A percentile compares a stretch with the other conserved stretches of the same genome.
phyloP scores from a whole-genome alignment of 2,113 vertebrate genomes.

The Cavia porcellus region DNA sequence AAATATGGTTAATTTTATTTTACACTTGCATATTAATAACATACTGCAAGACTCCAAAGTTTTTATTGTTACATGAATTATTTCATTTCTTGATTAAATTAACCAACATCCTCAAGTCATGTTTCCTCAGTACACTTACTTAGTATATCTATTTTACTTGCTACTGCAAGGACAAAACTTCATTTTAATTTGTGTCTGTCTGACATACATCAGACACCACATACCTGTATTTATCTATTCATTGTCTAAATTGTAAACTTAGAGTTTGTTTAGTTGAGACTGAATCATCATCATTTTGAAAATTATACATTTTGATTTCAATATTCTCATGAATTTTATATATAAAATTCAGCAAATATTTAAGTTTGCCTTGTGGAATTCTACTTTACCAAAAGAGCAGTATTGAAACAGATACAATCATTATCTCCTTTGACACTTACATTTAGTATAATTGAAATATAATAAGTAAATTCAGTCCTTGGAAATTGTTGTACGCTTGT shows the following conservation, averaged over 20 bases:
- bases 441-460: not conserved
- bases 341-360: not conserved
- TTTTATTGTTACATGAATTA: not conserved
- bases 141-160: not conserved
- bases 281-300: not conserved
- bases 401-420: not conserved
- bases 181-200: not conserved
- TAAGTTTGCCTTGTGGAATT: not conserved
- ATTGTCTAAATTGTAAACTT: not conserved
- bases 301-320: not conserved
- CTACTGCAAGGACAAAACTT: not conserved
- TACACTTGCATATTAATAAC: not conserved
- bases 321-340: not conserved
- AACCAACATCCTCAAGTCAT: not conserved
- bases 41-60: not conserved
- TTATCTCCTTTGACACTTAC: not conserved
- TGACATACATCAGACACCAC: not conserved
- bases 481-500: not conserved
- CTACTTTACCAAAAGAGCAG: not conserved
- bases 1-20: constrained; percentile 8
- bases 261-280: not conserved
- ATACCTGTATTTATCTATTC: not conserved
- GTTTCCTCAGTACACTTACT: not conserved
- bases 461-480: not conserved
- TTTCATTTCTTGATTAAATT: constrained; percentile 29